Conservation (phyloP, 2,797 vertebrate genomes). For the Coracias cyanogaster region DNA sequence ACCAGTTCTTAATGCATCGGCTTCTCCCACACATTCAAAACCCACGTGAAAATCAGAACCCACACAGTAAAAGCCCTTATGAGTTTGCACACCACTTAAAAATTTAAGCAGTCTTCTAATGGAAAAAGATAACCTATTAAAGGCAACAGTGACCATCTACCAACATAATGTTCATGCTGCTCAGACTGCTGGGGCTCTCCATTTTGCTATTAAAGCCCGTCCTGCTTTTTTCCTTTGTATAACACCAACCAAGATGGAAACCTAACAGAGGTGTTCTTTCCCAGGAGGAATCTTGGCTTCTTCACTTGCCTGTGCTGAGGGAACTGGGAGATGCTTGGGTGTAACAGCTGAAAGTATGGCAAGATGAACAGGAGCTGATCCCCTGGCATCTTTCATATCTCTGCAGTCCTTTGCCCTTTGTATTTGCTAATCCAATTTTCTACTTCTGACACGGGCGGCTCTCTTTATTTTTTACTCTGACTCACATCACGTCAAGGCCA, state of each 20-base stretch:
- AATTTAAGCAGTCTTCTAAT: conserved; percentile 21
- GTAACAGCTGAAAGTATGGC: not conserved
- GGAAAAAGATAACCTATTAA: not conserved
- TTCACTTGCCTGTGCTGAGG: not conserved
- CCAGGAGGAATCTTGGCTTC: not conserved
- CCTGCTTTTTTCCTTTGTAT: not conserved
- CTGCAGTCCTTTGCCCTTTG: not conserved
- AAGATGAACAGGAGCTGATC: not conserved
- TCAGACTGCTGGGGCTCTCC: not conserved
- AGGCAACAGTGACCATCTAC: not conserved
- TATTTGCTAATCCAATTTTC: not conserved
- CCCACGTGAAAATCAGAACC: conserved; percentile 14
- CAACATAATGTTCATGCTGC: not conserved
- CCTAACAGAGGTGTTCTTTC: not conserved
- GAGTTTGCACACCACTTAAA: not conserved
- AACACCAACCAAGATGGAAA: not conserved
- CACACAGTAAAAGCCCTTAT: not conserved
- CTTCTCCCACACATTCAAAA: conserved; percentile 45
- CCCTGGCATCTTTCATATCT: not conserved
- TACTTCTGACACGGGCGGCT: not conserved
- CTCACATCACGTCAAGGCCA: not conserved
- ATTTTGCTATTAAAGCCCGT: not conserved
- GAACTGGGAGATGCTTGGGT: not conserved
- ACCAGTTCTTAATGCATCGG: conserved; percentile 39
- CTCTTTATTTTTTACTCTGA: not conserved